Conservation (phyloP, 2,113 vertebrate species). For the Accipiter virgatus region DNA sequence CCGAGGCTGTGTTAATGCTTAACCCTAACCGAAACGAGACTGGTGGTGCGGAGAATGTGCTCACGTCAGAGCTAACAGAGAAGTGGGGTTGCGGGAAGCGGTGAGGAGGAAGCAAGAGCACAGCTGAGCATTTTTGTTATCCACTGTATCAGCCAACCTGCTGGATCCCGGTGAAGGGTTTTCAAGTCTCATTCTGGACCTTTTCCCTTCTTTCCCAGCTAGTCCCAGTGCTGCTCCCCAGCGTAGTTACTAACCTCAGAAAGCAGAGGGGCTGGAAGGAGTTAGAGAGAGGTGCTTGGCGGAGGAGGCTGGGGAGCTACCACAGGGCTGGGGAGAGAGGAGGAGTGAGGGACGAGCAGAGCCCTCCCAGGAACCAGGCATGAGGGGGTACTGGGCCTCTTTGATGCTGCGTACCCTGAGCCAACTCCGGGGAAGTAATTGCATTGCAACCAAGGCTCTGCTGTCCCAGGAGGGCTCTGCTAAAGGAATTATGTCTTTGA, state of each 20-base stretch:
- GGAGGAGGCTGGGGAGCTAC: not conserved
- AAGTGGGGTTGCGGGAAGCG: not conserved
- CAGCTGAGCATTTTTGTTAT: not conserved
- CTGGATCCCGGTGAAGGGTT: not conserved
- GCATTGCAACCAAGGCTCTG: not conserved
- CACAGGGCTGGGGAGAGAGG: not conserved
- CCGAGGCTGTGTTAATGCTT: no score
- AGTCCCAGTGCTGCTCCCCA: not conserved
- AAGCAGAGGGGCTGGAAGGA: not conserved
- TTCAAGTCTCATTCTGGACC: not conserved
- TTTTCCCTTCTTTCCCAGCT: not conserved
- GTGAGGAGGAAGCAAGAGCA: not conserved
- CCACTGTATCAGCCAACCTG: not conserved
- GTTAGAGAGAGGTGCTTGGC: not conserved
- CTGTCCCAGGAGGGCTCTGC: slow-evolving; percentile 18
- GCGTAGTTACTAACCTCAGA: not conserved
- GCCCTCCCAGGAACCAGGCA: not conserved
- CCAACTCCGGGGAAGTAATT: slow-evolving; percentile 43
- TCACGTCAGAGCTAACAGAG: not conserved
- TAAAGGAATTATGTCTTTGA: slow-evolving; percentile 57
- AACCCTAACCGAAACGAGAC: not conserved
- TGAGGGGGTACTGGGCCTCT: not conserved
- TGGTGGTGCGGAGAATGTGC: not conserved
- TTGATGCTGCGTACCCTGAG: not conserved
- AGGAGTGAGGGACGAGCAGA: not conserved